Conservation (phyloP, 2,113 vertebrate species). For the Gymnogyps californianus region DNA sequence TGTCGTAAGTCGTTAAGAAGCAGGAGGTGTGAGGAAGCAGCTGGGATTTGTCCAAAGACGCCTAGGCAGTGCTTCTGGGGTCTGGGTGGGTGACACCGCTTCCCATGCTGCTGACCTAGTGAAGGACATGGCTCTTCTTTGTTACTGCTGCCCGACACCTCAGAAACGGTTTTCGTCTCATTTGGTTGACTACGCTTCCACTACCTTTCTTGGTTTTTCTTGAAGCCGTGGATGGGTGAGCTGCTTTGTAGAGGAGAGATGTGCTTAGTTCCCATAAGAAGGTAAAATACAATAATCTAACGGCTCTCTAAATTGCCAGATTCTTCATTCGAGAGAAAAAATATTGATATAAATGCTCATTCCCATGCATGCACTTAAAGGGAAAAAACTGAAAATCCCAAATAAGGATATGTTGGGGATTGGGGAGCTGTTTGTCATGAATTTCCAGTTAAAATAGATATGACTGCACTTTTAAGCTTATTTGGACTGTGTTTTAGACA, state of each 20-base stretch:
- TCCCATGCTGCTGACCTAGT: not conserved
- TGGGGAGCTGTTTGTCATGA: not conserved
- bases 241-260: not conserved
- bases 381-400: not conserved
- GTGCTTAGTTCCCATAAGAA: not conserved
- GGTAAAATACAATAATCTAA: not conserved
- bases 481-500: not conserved
- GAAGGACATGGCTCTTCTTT: not conserved
- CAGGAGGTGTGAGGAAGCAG: not conserved
- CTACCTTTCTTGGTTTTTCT: not conserved
- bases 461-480: not conserved
- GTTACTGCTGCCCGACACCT: not conserved
- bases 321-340: not conserved
- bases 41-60: not conserved
- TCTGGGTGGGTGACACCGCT: fast-evolving
- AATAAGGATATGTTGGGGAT: not conserved
- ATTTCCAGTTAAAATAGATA: not conserved
- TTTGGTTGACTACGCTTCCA: not conserved
- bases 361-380: not conserved
- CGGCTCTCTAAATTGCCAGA: not conserved
- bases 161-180: not conserved
- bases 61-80: not conserved
- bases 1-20: not conserved
- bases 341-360: not conserved
- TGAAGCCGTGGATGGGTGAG: not conserved